Conservation (phyloP, 2,797 vertebrate species). For the Fistularia tabacaria region DNA sequence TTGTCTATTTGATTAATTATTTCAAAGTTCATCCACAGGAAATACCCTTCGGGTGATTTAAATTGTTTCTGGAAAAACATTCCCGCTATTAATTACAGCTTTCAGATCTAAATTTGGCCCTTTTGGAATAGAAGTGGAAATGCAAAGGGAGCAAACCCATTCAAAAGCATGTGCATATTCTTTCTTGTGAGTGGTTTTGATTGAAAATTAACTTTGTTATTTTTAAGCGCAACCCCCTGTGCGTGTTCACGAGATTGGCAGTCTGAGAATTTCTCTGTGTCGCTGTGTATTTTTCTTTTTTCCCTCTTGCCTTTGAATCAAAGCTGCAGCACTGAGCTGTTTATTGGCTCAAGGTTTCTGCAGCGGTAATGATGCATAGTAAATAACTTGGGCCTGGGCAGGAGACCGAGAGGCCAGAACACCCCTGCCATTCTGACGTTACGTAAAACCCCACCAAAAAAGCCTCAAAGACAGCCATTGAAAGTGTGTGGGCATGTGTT, state of each 20-base stretch:
- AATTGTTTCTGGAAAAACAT: conserved; percentile 25
- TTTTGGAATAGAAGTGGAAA: conserved; percentile 21
- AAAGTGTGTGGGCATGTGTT: too few species aligned
- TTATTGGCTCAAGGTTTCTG: conserved; percentile 76
- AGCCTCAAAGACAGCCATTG: too few species aligned
- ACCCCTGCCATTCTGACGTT: conserved; percentile 28
- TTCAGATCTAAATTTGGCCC: conserved; percentile 33
- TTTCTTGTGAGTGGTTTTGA: conserved; percentile 9
- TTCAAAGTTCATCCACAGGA: conserved; percentile 38
- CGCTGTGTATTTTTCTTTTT: conserved; percentile 46
- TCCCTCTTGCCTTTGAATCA: conserved; percentile 60
- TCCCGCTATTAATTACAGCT: conserved; percentile 46
- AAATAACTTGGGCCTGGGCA: conserved; percentile 64
- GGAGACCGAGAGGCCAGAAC: conserved; percentile 38
- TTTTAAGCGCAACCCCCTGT: background rate
- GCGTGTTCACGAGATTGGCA: conserved; percentile 11
- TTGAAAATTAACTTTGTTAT: conserved; percentile 7
- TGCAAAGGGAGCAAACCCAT: conserved; percentile 3
- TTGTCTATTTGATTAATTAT: conserved; percentile 57
- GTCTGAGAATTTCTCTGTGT: conserved; percentile 8
- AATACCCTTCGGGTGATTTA: conserved; percentile 44
- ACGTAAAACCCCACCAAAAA: too few species aligned
- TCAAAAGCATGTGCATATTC: conserved; percentile 1
- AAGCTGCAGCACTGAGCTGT: conserved; percentile 66
- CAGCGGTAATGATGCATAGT: conserved; percentile 76